These are phyloP conservation scores for Octodonta nipae DNA, from an alignment of 2,888 invertebrate genomes.

Conservation along the genomic window DNA sequence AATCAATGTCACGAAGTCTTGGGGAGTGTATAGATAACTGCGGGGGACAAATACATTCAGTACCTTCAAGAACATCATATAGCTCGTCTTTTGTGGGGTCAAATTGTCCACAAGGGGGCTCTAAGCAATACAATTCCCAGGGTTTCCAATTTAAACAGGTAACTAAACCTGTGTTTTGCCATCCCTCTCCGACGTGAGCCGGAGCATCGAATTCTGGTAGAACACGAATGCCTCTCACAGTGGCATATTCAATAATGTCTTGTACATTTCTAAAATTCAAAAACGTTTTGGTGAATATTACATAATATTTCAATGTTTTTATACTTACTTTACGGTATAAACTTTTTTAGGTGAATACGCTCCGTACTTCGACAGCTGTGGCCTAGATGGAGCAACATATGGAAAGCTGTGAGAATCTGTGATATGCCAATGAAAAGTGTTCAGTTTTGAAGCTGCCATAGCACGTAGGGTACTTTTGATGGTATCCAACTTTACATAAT, in stretches of 20 bases:
- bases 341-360: slow-evolving; percentile 63
- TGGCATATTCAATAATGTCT: slow-evolving; percentile 18
- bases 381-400: slow-evolving; percentile 60
- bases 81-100: slow-evolving; percentile 58
- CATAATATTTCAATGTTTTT: too few relatives aligned
- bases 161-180: slow-evolving; percentile 57
- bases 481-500: slow-evolving; percentile 60
- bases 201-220: slow-evolving; percentile 88
- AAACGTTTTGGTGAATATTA: too few relatives aligned
- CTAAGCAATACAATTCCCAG: slow-evolving; percentile 58
- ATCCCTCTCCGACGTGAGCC: slow-evolving; percentile 77
- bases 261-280: slow-evolving; percentile 13
- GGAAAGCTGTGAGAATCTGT: slow-evolving; percentile 92
- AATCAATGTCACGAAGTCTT: too few relatives aligned
- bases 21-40: too few relatives aligned
- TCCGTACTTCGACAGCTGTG: slow-evolving; percentile 59
- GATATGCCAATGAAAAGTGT: slow-evolving; percentile 90
- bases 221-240: slow-evolving; percentile 61
- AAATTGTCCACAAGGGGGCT: slow-evolving; percentile 75
- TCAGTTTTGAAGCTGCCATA: slow-evolving; percentile 82
- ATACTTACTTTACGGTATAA: slow-evolving; percentile 36
- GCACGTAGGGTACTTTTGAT: slow-evolving; percentile 70
- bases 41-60: too few relatives aligned
- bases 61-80: slow-evolving; percentile 48
- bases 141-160: slow-evolving; percentile 63